Percentiles rank a stretch among this genome's conserved stretches.
Conservation (phyloP, 2,797 vertebrate species). For the Diglossa cyanea region DNA sequence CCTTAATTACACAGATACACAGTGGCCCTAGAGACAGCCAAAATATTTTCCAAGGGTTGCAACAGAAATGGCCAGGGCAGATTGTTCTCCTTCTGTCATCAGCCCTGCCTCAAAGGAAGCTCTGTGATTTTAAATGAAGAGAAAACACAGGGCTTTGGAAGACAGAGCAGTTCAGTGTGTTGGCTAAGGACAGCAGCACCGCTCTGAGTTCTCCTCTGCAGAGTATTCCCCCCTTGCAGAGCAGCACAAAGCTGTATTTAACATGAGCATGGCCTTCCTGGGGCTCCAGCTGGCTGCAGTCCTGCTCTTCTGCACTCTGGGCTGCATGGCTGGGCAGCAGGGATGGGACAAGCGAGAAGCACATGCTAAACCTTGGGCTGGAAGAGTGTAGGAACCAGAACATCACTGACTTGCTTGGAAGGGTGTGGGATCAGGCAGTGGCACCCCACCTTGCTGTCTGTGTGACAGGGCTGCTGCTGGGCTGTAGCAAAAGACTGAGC, state of each 20-base stretch:
- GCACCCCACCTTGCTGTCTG: neutral
- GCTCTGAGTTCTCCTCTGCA: neutral
- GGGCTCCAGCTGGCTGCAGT: neutral
- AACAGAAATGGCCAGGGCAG: neutral
- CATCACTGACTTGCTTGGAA: neutral
- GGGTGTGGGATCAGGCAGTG: neutral
- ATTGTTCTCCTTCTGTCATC: neutral
- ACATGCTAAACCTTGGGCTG: neutral
- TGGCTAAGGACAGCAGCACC: neutral
- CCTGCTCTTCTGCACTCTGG: accelerated
- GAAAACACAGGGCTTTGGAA: neutral
- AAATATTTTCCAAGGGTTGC: neutral
- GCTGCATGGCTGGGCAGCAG: accelerated
- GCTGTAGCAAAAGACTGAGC: neutral
- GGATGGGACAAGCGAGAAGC: neutral
- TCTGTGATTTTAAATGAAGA: neutral
- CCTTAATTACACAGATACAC: neutral
- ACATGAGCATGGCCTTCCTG: neutral
- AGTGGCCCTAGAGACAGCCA: neutral
- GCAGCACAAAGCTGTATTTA: neutral
- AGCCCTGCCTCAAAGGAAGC: neutral
- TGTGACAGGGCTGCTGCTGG: neutral
- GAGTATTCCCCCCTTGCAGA: neutral
- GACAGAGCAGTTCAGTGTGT: accelerated
- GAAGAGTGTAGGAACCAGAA: neutral